Evolutionary conservation across 1,140 invertebrate genomes (phyloP).

Genomic region (Venturia canescens): DNA sequence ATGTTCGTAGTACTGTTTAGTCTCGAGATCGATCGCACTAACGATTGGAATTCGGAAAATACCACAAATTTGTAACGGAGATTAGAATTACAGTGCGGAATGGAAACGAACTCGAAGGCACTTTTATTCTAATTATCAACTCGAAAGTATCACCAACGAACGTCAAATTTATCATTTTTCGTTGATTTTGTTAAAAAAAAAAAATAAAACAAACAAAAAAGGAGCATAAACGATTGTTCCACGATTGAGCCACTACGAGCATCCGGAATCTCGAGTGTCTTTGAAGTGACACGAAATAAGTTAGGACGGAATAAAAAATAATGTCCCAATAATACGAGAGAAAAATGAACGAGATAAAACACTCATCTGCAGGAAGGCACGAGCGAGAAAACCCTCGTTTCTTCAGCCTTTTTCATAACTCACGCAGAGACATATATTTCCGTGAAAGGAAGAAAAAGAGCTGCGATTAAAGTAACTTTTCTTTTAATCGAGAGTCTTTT

Average conservation of each 20-base stretch:
- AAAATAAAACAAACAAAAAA: neutral
- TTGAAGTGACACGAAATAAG: constrained; percentile 7
- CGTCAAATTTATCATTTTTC: too few species aligned
- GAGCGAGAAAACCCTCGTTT: too few species aligned
- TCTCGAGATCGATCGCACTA: too few species aligned
- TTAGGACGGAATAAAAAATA: neutral
- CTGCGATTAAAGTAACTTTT: neutral
- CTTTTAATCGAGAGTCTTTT: neutral
- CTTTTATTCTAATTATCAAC: too few species aligned
- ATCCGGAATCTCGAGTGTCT: neutral
- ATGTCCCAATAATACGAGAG: neutral
- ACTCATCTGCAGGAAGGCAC: neutral
- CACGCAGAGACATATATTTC: neutral
- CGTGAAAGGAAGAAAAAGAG: neutral
- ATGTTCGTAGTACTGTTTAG: too few species aligned
- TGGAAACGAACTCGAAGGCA: too few species aligned
- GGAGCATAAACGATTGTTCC: neutral
- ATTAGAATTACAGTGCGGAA: too few species aligned
- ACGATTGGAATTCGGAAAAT: too few species aligned
- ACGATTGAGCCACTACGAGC: neutral
- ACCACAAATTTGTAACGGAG: too few species aligned
- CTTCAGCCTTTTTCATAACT: neutral
- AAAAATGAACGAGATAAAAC: neutral
- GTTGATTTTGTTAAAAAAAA: too few species aligned
- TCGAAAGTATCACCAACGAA: too few species aligned